Base-by-base conservation (phyloP, 1,140 invertebrate species). In the Pogonognathellus flavescens region DNA sequence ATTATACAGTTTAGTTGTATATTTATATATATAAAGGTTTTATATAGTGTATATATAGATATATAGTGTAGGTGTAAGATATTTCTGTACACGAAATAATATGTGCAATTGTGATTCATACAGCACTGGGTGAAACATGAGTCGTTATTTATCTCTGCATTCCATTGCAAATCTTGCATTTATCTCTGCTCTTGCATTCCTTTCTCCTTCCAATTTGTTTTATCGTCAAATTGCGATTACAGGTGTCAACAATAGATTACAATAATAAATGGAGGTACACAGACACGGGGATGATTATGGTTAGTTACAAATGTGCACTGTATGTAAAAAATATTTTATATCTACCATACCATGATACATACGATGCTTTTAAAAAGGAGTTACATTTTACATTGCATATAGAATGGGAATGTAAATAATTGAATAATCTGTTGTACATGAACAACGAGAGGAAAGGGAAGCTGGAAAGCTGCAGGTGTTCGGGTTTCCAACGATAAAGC, bases 381-480 rank as follows among this genome's bases (percentile, higher is more conserved):
- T 20, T 66, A 20, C 60, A 22, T 66, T n/a, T n/a, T n/a, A n/a
- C n/a, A n/a, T n/a, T n/a, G n/a, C 20, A 25, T 20, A 66, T 66
- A 25, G n/a, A n/a, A n/a, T n/a, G n/a, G n/a, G n/a, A n/a, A n/a
- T n/a, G n/a, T 25, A 66, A 66, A 66, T 66, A 25, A 66, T 66
- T 66, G 62, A 13, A 20, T 66, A 66, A 66, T 66, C 62, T 66
- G 20, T 25, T 66, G 20, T 25, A 66, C 62, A 66, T 25, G 62
- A 66, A 66, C 22, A 14, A 13, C 14, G 14, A 66, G 62, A 66
- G 62, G 62, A 66, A 66, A 66, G 62, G 62, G 62, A 66, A 66
- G 62, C 62, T 66, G 62, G 62, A 66, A 66, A 66, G 20, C 62
- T 66, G 25, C 62, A 66, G 62, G 62, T 66, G 62, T 66, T 66